phyloP scores from a whole-genome alignment of 2,797 vertebrate genomes.

The Microcaecilia unicolor region DNA sequence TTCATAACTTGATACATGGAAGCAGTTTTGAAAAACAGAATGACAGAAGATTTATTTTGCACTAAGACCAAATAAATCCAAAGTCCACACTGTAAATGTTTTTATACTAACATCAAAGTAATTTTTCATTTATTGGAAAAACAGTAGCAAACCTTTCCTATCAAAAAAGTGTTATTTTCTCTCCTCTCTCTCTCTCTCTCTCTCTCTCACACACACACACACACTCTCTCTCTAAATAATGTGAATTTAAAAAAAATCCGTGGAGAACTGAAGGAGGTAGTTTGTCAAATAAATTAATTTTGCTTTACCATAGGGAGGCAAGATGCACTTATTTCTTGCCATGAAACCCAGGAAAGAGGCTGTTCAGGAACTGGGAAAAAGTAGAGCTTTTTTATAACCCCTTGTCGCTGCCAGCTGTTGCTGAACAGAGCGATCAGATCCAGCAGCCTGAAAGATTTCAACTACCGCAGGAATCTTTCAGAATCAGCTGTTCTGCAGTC shows the following conservation, averaged over 20 bases:
- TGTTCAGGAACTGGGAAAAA: slow-evolving; percentile 39
- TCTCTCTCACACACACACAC: no score
- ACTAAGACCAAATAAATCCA: rapidly evolving
- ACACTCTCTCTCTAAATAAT: no score
- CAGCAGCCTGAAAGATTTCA: background rate
- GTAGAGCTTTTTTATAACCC: no score
- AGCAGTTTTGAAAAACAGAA: no score
- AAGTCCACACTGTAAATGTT: rapidly evolving
- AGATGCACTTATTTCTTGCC: slow-evolving; percentile 40
- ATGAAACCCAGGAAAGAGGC: slow-evolving; percentile 50
- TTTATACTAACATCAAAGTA: background rate
- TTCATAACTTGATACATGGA: no score
- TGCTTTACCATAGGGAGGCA: background rate
- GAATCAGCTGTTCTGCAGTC: no score
- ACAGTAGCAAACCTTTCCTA: no score
- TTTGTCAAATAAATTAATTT: background rate
- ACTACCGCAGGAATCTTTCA: background rate
- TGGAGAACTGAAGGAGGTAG: rapidly evolving
- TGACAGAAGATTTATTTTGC: no score
- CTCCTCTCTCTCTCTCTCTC: no score
- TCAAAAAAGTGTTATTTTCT: background rate
- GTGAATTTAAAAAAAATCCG: no score
- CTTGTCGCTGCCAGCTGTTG: slow-evolving; percentile 43
- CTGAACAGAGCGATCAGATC: background rate
- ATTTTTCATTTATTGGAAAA: background rate